phyloP scores from a whole-genome alignment of 2,113 vertebrate genomes.

The Mus musculus region GRCm39 chr1:129514501-129515000 shows the following conservation, averaged over 20 bases:
- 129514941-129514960: neutral
- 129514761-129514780: neutral
- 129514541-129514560: constrained; percentile 56
- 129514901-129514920: neutral
- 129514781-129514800: constrained; percentile 26
- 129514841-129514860: neutral
- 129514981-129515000: neutral
- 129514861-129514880: constrained; percentile 1
- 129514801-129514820: neutral
- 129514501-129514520: constrained; percentile 35
- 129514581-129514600: constrained; percentile 53
- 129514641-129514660: neutral
- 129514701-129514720: neutral
- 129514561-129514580: constrained; percentile 53
- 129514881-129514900: constrained; percentile 8
- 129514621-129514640: neutral
- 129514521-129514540: constrained; percentile 69
- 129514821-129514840: neutral
- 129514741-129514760: constrained; percentile 17
- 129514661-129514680: neutral
- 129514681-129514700: neutral
- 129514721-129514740: neutral
- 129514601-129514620: neutral
- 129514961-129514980: neutral
- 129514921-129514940: neutral